Conservation (phyloP, 1,140 invertebrate species). For the Heliothis virescens region DNA sequence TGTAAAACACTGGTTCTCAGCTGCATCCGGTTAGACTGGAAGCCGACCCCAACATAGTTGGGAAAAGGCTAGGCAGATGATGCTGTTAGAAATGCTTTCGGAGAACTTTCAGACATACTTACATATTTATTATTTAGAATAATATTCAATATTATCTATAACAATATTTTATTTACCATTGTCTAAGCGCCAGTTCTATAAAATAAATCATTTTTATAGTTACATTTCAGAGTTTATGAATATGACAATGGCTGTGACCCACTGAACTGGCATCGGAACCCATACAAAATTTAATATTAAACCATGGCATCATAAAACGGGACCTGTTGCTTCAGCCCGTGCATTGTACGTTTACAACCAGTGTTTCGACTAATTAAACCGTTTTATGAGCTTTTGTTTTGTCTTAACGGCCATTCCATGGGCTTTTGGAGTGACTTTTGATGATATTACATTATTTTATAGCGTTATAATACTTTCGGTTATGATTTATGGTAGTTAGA, state of each 20-base stretch:
- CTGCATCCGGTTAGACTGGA: too few species aligned
- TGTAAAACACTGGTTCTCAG: too few species aligned
- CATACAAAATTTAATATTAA: conserved; percentile 48
- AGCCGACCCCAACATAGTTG: too few species aligned
- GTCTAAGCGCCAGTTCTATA: too few species aligned
- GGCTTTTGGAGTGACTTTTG: conserved; percentile 48
- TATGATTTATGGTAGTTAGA: conserved; percentile 18
- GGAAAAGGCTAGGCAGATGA: too few species aligned
- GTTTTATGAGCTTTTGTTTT: conserved; percentile 63
- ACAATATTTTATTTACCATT: too few species aligned
- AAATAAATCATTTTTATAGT: neutral
- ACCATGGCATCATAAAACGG: conserved; percentile 43
- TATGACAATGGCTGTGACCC: conserved; percentile 37
- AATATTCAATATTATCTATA: too few species aligned
- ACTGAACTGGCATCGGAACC: conserved; percentile 34
- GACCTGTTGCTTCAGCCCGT: conserved; percentile 42
- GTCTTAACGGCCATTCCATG: conserved; percentile 48
- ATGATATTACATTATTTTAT: conserved; percentile 38
- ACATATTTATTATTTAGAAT: too few species aligned
- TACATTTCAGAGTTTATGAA: neutral
- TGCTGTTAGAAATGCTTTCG: neutral
- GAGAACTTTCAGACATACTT: neutral
- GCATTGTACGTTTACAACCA: conserved; percentile 47
- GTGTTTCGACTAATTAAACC: conserved; percentile 57
- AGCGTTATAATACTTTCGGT: neutral